Conservation (phyloP, 2,888 invertebrate species). For the Oxystoma pomonae region DNA sequence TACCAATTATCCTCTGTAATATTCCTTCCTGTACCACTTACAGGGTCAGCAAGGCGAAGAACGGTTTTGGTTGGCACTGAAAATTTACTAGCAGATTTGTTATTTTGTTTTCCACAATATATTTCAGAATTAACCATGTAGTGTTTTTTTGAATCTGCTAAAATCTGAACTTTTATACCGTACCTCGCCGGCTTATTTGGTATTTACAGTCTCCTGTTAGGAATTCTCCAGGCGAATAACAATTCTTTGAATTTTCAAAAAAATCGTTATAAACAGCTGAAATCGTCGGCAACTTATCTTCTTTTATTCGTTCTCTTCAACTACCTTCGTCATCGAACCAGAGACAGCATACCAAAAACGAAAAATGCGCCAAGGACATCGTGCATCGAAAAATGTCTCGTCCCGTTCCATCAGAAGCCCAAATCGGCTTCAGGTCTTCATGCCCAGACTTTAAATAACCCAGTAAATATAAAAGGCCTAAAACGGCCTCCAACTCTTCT, state of each 20-base stretch:
- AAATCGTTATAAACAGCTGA: constrained; percentile 21
- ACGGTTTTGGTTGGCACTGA: constrained; percentile 12
- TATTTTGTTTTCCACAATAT: constrained; percentile 8
- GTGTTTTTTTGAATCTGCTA: constrained; percentile 15
- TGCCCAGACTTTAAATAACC: constrained; percentile 27
- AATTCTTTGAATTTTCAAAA: constrained; percentile 16
- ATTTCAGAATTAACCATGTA: constrained; percentile 15
- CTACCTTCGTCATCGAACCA: constrained; percentile 22
- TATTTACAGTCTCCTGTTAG: constrained; percentile 27
- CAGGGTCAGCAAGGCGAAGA: constrained; percentile 16
- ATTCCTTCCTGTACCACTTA: constrained; percentile 26
- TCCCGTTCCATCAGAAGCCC: constrained; percentile 25
- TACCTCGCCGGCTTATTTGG: constrained; percentile 26
- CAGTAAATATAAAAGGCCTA: constrained; percentile 24
- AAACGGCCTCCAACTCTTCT: constrained; percentile 20
- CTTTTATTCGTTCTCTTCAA: constrained; percentile 15
- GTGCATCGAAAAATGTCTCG: constrained; percentile 21
- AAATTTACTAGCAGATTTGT: background rate
- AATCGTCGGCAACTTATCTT: constrained; percentile 22
- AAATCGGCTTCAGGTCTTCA: constrained; percentile 27
- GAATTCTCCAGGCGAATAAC: constrained; percentile 19
- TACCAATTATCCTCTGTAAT: constrained; percentile 21
- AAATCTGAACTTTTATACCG: constrained; percentile 21
- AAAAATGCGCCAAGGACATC: constrained; percentile 22
- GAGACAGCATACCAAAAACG: constrained; percentile 17